Base-by-base conservation (phyloP, 1,140 invertebrate genomes). In the Drosophila carrolli region DNA sequence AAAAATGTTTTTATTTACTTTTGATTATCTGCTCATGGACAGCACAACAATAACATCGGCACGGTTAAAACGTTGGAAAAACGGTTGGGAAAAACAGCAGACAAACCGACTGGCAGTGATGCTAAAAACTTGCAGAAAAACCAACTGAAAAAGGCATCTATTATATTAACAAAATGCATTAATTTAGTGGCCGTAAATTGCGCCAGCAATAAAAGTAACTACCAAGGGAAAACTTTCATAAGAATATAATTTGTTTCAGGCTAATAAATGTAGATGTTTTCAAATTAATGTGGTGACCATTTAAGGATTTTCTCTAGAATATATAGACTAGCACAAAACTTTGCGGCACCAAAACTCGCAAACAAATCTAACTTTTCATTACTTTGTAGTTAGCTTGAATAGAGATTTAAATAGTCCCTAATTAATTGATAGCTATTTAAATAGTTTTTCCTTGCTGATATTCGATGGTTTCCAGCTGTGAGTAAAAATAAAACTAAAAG, bases 1-100 rank as follows among this genome's bases (percentile, higher is more conserved):
- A 37, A 59, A 74, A 58, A 70, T 79, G 76, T 59, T 70, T 81
- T 78, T 81, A 82, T 82, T 82, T 82, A 78, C 78, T 66, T 81
- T 78, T 77, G 79, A 82, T 82, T 82, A 74, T 73, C 74, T 81
- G 78, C 74, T 74, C 68, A 68, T 72, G 72, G 48, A 61, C 37
- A 38, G 63, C 23, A 62, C 57, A 66, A 53, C 54, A 66, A 66
- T 37, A 47, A 55, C 40, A 41, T 35, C 23, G 44, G 38, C 58
- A 40, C 19, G 16, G 27, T 8, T 40, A 54, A 65, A 61, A 37
- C 29, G 46, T 47, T 41, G 43, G 10, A 59, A 37, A 61, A 46
- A 48, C n/a, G 32, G 9, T 23, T 6, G 38, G 32, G 5, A 13
- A 57, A 43, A 32, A 63, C 23, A 29, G 46, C 46, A 48, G 46